Base-by-base conservation (phyloP, 1,140 invertebrate species). In the Oedothorax gibbosus region DNA sequence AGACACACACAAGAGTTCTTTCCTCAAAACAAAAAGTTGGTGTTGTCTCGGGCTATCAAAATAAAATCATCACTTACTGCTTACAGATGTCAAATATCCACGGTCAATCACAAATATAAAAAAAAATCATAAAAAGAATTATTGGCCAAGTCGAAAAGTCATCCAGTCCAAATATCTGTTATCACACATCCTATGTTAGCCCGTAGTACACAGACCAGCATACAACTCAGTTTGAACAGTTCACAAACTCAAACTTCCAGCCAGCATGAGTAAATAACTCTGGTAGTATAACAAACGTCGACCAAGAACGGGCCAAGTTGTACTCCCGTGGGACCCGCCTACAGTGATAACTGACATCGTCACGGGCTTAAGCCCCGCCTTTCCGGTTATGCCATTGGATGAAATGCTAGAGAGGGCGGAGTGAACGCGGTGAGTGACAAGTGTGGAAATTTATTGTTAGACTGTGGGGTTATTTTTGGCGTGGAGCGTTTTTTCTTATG, bases 81-180 rank as follows among this genome's bases (percentile, higher is more conserved):
- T 71, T 71, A 8, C 57, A 60, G 57, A 60, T 14, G n/a, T 15
- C 20, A 15, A 50, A 69, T 69, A 35, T 50, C 21, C 21, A 35
- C 35, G 14, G 21, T 7, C 1, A 14, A 20, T 66, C 12, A 35
- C 18, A 12, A 12, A 71, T 54, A 20, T 2, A 54, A 20, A 71
- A 50, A 54, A 66, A 66, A 79, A 66, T 18, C 7, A 65, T 35
- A 9, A 54, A 21, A 73, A 73, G 57, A 53, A 73, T 12, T 71
- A 14, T 57, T 84, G 62, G 66, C 76, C 73, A 76, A 50, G 20
- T 66, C 62, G 50, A 76, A 84, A 84, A 73, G 81, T 84, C 81
- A 68, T 64, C 75, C 62, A 84, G 72, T 84, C 50, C 81, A 84
- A 84, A 84, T 76, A 84, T 76, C 71, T 57, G 49, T 84, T 68